These are phyloP conservation scores for Prionailurus viverrinus DNA, from an alignment of 2,113 vertebrate genomes.

Conservation along the genomic window DNA sequence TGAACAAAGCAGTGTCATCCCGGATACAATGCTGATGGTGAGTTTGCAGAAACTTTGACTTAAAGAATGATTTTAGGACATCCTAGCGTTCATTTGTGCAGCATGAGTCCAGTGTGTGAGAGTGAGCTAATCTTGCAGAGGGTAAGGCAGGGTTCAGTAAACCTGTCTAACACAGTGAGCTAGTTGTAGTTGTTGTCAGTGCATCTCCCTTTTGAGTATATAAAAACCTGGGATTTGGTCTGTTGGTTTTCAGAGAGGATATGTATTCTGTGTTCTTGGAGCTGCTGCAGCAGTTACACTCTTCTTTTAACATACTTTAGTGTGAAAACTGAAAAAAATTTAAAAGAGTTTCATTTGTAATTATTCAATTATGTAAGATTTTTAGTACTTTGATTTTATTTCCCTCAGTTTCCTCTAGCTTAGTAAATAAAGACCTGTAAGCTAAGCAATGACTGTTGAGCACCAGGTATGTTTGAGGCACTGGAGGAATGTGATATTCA, in stretches of 20 bases:
- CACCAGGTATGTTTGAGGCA: background rate
- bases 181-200: background rate
- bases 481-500: background rate
- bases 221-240: background rate
- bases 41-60: background rate
- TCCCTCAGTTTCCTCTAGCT: background rate
- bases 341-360: constrained; percentile 5
- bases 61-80: background rate
- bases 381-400: background rate
- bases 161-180: background rate
- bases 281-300: background rate
- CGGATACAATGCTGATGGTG: background rate
- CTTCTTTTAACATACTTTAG: background rate
- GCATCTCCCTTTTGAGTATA: background rate
- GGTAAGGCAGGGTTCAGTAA: background rate
- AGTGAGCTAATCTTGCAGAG: background rate
- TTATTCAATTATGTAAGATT: background rate
- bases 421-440: constrained; percentile 17
- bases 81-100: background rate
- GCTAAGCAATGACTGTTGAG: background rate
- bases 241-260: constrained; percentile 10
- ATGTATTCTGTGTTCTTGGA: background rate
- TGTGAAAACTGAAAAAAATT: constrained; percentile 20
- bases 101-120: background rate
- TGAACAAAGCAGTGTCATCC: background rate